These are phyloP conservation scores for Columba guinea DNA, from an alignment of 2,797 vertebrate species.

Conservation along the genomic window DNA sequence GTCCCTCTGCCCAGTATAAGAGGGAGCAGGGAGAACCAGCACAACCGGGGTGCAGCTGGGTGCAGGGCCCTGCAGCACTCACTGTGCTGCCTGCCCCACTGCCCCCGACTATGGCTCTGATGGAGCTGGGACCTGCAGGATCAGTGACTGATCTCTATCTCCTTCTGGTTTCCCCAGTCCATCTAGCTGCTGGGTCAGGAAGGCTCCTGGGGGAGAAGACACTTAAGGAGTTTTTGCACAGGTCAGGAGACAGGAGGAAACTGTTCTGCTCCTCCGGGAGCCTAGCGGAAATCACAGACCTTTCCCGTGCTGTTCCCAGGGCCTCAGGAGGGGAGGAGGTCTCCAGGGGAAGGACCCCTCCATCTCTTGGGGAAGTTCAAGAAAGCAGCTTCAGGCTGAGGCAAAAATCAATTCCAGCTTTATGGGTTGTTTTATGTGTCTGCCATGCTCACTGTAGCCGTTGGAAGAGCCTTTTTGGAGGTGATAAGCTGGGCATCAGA, in stretches of 20 bases:
- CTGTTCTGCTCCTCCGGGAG: fast-evolving
- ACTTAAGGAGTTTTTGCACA: neutral
- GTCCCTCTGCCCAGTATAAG: neutral
- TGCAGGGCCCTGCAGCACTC: fast-evolving
- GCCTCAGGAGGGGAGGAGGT: neutral
- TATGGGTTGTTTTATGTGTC: neutral
- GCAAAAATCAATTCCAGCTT: neutral
- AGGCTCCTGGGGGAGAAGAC: neutral
- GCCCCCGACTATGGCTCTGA: neutral
- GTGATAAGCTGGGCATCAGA: fast-evolving
- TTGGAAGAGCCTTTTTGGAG: neutral
- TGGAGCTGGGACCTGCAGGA: neutral
- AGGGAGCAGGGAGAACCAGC: neutral
- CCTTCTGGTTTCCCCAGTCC: neutral
- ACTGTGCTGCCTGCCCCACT: fast-evolving
- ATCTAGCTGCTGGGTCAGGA: neutral
- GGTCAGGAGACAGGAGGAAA: neutral
- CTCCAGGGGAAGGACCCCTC: neutral
- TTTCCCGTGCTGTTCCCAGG: fast-evolving
- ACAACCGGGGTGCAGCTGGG: neutral
- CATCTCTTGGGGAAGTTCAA: neutral
- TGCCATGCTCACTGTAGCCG: neutral
- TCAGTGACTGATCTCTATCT: neutral
- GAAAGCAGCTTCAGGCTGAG: neutral
- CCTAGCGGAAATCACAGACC: neutral